Evolutionary conservation across 2,888 invertebrate genomes (phyloP).

Genomic region (Amblyteles armatorius): DNA sequence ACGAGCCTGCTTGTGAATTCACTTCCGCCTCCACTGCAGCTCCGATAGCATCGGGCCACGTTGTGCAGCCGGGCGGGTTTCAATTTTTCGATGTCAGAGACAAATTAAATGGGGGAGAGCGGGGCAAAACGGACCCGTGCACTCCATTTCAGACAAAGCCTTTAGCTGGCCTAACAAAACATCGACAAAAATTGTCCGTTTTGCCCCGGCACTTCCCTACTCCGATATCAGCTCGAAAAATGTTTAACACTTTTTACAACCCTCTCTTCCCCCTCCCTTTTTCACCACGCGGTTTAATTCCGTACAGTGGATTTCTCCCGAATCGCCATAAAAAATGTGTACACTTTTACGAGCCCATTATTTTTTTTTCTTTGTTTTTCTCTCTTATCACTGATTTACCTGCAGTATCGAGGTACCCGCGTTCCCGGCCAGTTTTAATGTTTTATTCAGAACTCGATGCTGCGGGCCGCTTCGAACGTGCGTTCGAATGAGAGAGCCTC

Average conservation of each 20-base stretch:
- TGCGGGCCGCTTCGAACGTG: too few relatives aligned
- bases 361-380: slow-evolving; percentile 1
- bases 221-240: background rate
- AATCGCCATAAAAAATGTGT: slow-evolving; percentile 19
- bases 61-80: background rate
- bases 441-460: slow-evolving; percentile 33
- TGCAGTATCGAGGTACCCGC: slow-evolving; percentile 1
- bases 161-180: too few relatives aligned
- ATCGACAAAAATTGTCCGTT: too few relatives aligned
- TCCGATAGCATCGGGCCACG: background rate
- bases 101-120: too few relatives aligned
- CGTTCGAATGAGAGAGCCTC: too few relatives aligned
- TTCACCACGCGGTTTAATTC: background rate
- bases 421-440: slow-evolving; percentile 11
- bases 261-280: background rate
- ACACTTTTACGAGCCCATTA: slow-evolving; percentile 26
- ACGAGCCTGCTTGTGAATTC: slow-evolving; percentile 45
- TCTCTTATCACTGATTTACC: slow-evolving; percentile 41
- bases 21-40: slow-evolving; percentile 56
- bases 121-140: too few relatives aligned
- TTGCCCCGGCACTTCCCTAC: background rate
- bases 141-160: too few relatives aligned
- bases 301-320: slow-evolving; percentile 3
- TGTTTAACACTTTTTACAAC: background rate
- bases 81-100: too few relatives aligned